Conservation (phyloP, 2,797 vertebrate species). For the Melanotaenia boesemani region DNA sequence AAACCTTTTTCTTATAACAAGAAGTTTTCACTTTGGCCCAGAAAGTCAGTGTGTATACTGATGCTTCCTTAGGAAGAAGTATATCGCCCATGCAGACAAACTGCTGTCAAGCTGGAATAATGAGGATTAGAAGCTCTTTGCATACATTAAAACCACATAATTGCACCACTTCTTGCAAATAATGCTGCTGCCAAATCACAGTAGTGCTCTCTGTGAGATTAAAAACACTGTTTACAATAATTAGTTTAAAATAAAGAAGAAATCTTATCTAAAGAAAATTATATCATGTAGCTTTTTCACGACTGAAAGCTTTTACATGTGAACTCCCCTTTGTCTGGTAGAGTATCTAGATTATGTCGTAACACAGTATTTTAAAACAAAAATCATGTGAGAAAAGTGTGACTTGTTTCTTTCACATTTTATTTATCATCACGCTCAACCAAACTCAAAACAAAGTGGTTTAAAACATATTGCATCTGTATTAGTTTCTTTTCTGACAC, state of each 20-base stretch:
- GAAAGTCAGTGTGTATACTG: background rate
- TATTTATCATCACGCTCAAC: constrained; percentile 55
- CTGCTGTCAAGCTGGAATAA: background rate
- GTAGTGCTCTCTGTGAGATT: constrained; percentile 20
- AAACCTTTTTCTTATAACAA: constrained; percentile 2
- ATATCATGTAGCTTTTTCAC: constrained; percentile 18
- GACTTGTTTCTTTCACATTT: constrained; percentile 47
- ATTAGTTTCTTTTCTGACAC: constrained; percentile 53
- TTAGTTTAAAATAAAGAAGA: background rate
- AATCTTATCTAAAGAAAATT: constrained; percentile 4
- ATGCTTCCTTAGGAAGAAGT: background rate
- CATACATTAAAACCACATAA: background rate
- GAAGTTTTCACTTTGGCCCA: constrained; percentile 4
- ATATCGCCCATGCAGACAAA: background rate
- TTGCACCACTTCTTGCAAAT: constrained; percentile 48
- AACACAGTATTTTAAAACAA: constrained; percentile 1
- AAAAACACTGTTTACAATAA: constrained; percentile 4
- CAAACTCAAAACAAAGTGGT: constrained; percentile 39
- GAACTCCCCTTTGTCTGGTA: constrained; percentile 3
- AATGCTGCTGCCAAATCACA: constrained; percentile 38
- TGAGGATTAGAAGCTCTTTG: background rate
- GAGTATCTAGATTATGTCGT: background rate
- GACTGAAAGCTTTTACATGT: background rate
- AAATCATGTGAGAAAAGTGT: background rate
- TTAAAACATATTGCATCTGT: constrained; percentile 55